These are phyloP conservation scores for Mallotus villosus DNA, from an alignment of 2,797 vertebrate genomes.

Conservation along the genomic window DNA sequence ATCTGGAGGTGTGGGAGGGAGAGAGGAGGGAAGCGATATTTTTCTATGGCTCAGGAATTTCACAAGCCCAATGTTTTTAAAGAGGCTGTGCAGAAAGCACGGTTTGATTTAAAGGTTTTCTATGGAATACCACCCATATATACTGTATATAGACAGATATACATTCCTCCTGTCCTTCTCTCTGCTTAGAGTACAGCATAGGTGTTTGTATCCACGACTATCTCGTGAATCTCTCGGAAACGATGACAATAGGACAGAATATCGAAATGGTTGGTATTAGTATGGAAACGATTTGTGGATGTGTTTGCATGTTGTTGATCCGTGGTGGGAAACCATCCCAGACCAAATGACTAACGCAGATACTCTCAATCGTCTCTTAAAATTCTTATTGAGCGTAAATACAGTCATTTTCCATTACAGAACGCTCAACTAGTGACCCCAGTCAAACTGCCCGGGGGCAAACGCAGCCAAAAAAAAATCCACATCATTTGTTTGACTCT, in stretches of 20 bases:
- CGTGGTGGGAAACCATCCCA: slow-evolving; percentile 17
- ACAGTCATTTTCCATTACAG: slow-evolving; percentile 18
- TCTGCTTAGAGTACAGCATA: background rate
- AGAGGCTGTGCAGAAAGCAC: slow-evolving; percentile 64
- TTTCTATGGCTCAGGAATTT: slow-evolving; percentile 73
- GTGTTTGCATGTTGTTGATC: slow-evolving; percentile 9
- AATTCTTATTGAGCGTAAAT: slow-evolving; percentile 33
- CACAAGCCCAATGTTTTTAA: slow-evolving; percentile 77
- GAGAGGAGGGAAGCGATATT: slow-evolving; percentile 44
- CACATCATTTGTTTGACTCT: slow-evolving; percentile 22
- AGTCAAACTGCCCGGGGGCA: slow-evolving; percentile 4
- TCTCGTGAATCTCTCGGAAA: background rate
- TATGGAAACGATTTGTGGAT: background rate
- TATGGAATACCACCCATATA: slow-evolving; percentile 31
- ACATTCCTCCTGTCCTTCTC: slow-evolving; percentile 15
- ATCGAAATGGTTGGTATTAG: background rate
- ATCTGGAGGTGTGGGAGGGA: slow-evolving; percentile 60
- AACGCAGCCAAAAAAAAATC: slow-evolving; percentile 9
- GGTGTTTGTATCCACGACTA: background rate
- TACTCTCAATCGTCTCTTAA: slow-evolving; percentile 22
- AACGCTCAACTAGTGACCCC: slow-evolving; percentile 1
- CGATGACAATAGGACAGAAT: background rate
- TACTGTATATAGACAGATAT: background rate
- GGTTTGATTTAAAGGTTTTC: slow-evolving; percentile 51
- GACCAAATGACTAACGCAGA: slow-evolving; percentile 28